phyloP scores from a whole-genome alignment of 2,888 invertebrate species.

The Caenorhabditis sp. region DNA sequence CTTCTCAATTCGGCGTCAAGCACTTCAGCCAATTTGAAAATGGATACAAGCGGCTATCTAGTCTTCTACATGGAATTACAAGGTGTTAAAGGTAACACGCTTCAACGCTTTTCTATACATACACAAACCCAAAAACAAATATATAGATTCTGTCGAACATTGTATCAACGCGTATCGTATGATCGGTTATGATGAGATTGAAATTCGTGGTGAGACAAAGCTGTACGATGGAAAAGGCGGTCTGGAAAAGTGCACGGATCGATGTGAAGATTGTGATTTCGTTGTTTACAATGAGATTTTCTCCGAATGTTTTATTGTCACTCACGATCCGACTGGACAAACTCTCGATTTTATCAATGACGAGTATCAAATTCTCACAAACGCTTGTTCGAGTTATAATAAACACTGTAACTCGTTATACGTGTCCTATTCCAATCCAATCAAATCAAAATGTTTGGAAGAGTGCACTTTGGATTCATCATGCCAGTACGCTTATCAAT shows the following conservation, averaged over 20 bases:
- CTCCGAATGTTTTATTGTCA: slow-evolving; percentile 35
- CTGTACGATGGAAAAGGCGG: slow-evolving; percentile 27
- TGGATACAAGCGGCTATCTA: slow-evolving; percentile 36
- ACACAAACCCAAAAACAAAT: not conserved
- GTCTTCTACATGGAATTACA: slow-evolving; percentile 42
- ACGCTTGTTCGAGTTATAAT: slow-evolving; percentile 16
- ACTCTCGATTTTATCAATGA: slow-evolving; percentile 37
- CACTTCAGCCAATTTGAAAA: slow-evolving; percentile 16
- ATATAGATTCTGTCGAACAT: slow-evolving; percentile 23
- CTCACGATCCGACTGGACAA: slow-evolving; percentile 27
- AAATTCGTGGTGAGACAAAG: slow-evolving; percentile 29
- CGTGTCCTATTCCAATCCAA: slow-evolving; percentile 8
- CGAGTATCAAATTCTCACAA: slow-evolving; percentile 35
- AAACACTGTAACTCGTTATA: slow-evolving; percentile 28
- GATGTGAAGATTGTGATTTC: slow-evolving; percentile 32
- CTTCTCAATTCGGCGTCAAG: slow-evolving; percentile 47
- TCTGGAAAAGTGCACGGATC: slow-evolving; percentile 11
- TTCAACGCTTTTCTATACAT: not conserved
- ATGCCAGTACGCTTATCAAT: slow-evolving; percentile 23
- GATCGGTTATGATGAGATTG: slow-evolving; percentile 20
- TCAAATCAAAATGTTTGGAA: slow-evolving; percentile 34
- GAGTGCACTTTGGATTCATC: slow-evolving; percentile 28
- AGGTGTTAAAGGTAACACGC: slow-evolving; percentile 21
- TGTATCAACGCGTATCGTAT: slow-evolving; percentile 31
- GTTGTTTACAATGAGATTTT: slow-evolving; percentile 37